phyloP scores from a whole-genome alignment of 1,140 invertebrate genomes.

The Episyrphus balteatus region DNA sequence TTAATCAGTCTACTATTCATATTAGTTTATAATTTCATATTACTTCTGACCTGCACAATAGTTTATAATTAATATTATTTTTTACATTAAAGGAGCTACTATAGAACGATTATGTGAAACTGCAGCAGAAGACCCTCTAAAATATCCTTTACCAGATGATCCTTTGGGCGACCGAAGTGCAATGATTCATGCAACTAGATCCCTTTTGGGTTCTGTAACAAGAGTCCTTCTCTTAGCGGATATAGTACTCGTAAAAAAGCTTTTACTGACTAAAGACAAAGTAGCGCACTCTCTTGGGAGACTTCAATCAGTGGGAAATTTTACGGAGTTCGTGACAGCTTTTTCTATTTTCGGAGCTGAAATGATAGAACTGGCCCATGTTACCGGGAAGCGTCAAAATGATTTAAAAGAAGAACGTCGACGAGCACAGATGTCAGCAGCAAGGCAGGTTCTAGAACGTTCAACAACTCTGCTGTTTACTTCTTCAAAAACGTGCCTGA shows the following conservation, averaged over 20 bases:
- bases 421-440: conserved; percentile 89
- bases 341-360: conserved; percentile 97
- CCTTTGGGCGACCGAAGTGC: conserved; percentile 52
- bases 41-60: no score
- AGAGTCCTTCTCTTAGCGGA: conserved; percentile 96
- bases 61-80: conserved; percentile 6
- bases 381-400: conserved; percentile 72
- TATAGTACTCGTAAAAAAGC: conserved; percentile 94
- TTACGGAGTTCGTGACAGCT: conserved; percentile 97
- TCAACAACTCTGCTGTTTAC: conserved; percentile 97
- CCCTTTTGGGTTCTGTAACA: conserved; percentile 89
- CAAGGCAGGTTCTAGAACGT: conserved; percentile 85
- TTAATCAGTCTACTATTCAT: no score
- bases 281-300: conserved; percentile 75
- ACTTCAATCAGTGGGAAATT: conserved; percentile 89
- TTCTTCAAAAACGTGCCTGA: conserved; percentile 87
- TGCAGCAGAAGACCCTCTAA: conserved; percentile 51
- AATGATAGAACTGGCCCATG: conserved; percentile 94
- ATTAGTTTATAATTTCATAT: no score
- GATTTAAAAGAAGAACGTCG: conserved; percentile 92
- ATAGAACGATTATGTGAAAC: conserved; percentile 83
- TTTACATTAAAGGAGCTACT: conserved; percentile 51
- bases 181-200: conserved; percentile 83
- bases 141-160: conserved; percentile 38
- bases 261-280: conserved; percentile 92